phyloP scores from a whole-genome alignment of 2,888 invertebrate genomes.

The Pyrocoelia pectoralis region DNA sequence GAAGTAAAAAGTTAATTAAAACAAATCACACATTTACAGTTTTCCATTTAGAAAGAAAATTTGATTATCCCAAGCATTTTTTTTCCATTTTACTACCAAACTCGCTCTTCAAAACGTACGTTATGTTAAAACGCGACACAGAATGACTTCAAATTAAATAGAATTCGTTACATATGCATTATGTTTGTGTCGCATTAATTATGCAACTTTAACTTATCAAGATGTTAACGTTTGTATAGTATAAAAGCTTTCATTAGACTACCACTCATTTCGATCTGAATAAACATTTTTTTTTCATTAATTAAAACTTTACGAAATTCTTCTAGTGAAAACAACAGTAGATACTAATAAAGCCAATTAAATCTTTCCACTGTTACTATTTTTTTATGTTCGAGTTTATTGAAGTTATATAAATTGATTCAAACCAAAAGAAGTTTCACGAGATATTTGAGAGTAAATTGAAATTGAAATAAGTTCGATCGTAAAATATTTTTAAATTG shows the following conservation, averaged over 20 bases:
- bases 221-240: slow-evolving; percentile 1
- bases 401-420: too few species aligned
- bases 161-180: not conserved
- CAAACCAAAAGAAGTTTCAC: too few species aligned
- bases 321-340: not conserved
- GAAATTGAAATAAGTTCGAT: too few species aligned
- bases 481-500: too few species aligned
- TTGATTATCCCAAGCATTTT: not conserved
- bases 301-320: not conserved
- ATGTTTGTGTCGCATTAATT: not conserved
- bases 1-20: too few species aligned
- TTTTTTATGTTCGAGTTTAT: too few species aligned
- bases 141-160: not conserved
- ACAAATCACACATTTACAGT: too few species aligned
- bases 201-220: slow-evolving; percentile 1
- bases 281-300: not conserved
- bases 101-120: not conserved
- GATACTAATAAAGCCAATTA: too few species aligned
- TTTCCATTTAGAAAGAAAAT: not conserved
- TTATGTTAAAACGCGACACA: not conserved
- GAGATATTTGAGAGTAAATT: too few species aligned
- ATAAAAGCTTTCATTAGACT: not conserved
- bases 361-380: too few species aligned
- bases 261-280: not conserved
- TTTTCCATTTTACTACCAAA: not conserved